Evolutionary conservation across 2,113 vertebrate species (phyloP), one percentile per base, ranked within the genome.

Genomic region (Ciconia stormi): DNA sequence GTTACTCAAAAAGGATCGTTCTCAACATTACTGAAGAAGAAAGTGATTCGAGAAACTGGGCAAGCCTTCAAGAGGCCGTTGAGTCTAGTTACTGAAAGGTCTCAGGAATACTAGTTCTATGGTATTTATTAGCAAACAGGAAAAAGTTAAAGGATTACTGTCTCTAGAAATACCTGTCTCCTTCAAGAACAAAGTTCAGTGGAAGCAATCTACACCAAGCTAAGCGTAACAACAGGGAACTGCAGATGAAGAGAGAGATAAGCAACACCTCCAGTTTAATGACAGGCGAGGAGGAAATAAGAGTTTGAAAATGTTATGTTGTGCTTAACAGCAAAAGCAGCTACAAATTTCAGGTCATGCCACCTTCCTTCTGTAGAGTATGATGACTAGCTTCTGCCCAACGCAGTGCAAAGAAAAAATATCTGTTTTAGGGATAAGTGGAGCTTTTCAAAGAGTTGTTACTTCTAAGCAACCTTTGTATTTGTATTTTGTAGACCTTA

Each of bases 141-240:
- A 53, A 86, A 50, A 77, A 86, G 86, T 80, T 96, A 74, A 94
- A 93, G 52, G 5, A 65, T 91, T 76, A 87, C 65, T 52, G 25
- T 8, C 40, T 76, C 81, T 59, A 74, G 29, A 92, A 94, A 91
- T 32, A 95, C 13, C 62, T 6, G 13, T 25, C 47, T 67, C 50
- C 22, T 67, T 87, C 34, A 40, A 89, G 92, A 91, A 61, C 84
- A 94, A 96, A 91, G 94, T 94, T 85, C 82, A 95, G 38, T n/a
- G n/a, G 76, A 90, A 83, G 59, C 42, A 74, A 82, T 42, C 72
- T 53, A 47, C 38, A 74, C 11, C 4, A 4, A 84, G 25, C 32
- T 58, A 85, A 74, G 21, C 30, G 3, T 55, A 89, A 82, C 55
- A 40, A 59, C 42, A 69, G 1, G 29, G 61, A 96, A 76, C 1